phyloP scores from a whole-genome alignment of 2,888 invertebrate genomes.

The Apamea epomidion region DNA sequence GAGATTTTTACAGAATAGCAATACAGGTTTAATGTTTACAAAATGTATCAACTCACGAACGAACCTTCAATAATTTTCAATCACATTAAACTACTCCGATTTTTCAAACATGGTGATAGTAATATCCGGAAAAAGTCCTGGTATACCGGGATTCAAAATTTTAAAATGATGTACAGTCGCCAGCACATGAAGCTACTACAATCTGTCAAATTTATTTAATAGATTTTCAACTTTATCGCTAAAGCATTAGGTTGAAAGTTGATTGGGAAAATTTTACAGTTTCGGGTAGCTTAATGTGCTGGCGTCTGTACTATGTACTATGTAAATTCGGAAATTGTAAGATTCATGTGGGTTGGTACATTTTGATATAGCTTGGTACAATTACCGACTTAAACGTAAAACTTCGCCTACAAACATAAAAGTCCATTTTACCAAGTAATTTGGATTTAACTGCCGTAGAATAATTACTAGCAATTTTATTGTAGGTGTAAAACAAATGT shows the following conservation, averaged over 20 bases:
- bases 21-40: not conserved
- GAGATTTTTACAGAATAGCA: not conserved
- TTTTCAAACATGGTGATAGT: no score
- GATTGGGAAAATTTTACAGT: no score
- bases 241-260: no score
- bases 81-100: not conserved
- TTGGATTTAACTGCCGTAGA: not conserved
- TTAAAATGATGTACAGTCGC: no score
- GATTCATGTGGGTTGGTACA: not conserved
- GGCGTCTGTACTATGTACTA: not conserved
- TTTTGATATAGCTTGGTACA: not conserved
- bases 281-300: no score
- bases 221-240: no score
- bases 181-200: no score
- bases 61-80: not conserved
- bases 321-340: not conserved
- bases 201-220: no score
- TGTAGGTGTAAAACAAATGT: conserved; percentile 21
- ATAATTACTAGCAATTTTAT: not conserved
- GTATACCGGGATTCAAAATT: not conserved
- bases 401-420: not conserved
- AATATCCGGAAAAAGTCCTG: not conserved
- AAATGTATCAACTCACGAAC: not conserved
- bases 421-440: not conserved
- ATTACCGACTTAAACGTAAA: not conserved